Evolutionary conservation across 2,888 invertebrate species (phyloP), one percentile per base, ranked within the genome.

Genomic region (Camponotus fellah): DNA sequence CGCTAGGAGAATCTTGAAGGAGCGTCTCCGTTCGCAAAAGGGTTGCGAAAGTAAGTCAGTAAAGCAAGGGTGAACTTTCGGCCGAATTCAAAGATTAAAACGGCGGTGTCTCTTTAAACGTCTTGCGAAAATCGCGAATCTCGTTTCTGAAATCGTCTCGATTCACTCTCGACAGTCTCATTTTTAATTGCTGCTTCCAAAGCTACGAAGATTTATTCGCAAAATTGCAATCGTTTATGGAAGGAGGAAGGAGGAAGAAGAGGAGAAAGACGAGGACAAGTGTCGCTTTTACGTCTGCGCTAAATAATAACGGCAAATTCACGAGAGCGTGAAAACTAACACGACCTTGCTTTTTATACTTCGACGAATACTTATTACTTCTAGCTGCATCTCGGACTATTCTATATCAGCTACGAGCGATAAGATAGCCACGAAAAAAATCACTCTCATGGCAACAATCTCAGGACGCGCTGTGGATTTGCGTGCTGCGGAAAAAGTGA

Each of bases 381-480:
- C 85, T 86, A 66, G 75, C 80, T 77, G 90, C 90, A 91, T 90
- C 90, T 91, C 89, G 91, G 90, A 91, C 92, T 91, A 91, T 90
- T 92, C 91, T 91, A 90, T 92, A 93, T 93, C 92, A 92, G 91
- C 90, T 89, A 89, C 90, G 86, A 74, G 85, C 80, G 93, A 93
- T 93, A 93, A 93, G 93, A 93, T 93, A 93, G 90, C 88, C 82
- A 71, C 56, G 87, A 88, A 91, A 92, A 92, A 91, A 87, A 91
- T 88, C 90, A 92, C 92, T 93, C 94, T 92, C 94, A 94, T 94
- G 93, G 94, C 91, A 94, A 94, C 93, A 94, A 94, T 93, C 93
- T 93, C 90, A 92, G 93, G 90, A 92, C 93, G 88, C 85, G 82
- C 72, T 77, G 89, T 80, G 88, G 91, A 92, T 92, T 92, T 92